Conservation (phyloP, 1,140 invertebrate species). For the Bombus ignitus region DNA sequence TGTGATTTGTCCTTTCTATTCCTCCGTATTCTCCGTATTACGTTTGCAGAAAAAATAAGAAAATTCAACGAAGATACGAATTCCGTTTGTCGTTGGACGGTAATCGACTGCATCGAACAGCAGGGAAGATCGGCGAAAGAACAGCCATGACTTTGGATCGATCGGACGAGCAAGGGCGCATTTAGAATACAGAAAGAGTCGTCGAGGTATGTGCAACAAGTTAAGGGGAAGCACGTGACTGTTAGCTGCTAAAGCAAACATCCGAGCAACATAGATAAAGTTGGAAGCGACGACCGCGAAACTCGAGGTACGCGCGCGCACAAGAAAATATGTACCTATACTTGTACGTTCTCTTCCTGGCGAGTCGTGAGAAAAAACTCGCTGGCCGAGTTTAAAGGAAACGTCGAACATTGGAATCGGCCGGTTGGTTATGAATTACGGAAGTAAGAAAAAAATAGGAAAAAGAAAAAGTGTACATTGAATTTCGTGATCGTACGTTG, state of each 20-base stretch:
- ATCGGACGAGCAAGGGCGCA: background rate
- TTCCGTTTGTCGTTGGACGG: background rate
- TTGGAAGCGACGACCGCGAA: conserved; percentile 33
- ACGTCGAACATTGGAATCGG: background rate
- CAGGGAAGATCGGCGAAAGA: background rate
- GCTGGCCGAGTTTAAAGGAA: conserved; percentile 42
- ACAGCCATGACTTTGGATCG: background rate
- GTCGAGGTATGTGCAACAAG: conserved; percentile 40
- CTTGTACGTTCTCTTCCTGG: background rate
- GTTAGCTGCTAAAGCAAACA: conserved; percentile 32
- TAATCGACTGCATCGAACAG: background rate
- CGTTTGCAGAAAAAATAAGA: background rate
- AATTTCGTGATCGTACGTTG: background rate
- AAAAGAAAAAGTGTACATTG: background rate
- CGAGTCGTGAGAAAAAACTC: conserved; percentile 4
- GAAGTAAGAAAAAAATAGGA: background rate
- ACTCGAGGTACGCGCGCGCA: background rate
- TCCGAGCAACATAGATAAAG: conserved; percentile 36
- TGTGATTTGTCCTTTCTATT: too few species aligned
- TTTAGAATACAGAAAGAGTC: conserved; percentile 17
- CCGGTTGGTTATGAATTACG: background rate
- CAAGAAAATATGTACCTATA: background rate
- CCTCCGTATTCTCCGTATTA: background rate
- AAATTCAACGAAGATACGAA: background rate
- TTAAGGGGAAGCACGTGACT: conserved; percentile 45